phyloP scores from a whole-genome alignment of 2,113 vertebrate genomes.

The Hypocryptadius cinnamomeus region DNA sequence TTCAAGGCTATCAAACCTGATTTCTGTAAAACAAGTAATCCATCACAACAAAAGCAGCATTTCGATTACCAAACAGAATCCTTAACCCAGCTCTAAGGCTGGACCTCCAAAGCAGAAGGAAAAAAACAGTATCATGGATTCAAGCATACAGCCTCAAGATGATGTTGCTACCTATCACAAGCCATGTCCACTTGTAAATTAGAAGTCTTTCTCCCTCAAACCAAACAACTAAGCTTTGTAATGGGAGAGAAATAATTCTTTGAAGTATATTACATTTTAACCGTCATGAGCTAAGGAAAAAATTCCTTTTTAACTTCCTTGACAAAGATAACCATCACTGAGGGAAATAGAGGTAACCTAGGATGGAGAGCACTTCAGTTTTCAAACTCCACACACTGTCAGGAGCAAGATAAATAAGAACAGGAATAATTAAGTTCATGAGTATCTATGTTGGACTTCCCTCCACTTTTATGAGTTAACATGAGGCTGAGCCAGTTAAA shows the following conservation, averaged over 20 bases:
- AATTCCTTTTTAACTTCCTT: neutral
- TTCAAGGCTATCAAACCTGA: neutral
- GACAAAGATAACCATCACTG: neutral
- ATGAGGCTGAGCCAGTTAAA: neutral
- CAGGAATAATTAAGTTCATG: rapidly evolving
- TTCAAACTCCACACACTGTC: neutral
- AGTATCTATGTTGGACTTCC: neutral
- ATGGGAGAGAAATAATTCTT: neutral
- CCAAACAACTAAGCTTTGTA: neutral
- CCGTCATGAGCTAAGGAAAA: neutral
- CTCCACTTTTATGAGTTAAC: neutral
- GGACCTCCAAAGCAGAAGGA: neutral
- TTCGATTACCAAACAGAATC: neutral
- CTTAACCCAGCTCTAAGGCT: neutral
- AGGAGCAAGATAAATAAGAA: neutral
- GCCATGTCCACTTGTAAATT: neutral
- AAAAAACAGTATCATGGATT: neutral
- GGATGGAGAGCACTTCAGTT: neutral
- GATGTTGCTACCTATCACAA: neutral
- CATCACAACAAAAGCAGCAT: neutral
- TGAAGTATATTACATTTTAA: neutral
- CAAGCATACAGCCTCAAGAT: neutral
- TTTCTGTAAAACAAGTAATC: neutral
- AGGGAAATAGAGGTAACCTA: neutral
- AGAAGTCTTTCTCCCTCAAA: neutral